Evolutionary conservation across 2,113 vertebrate genomes (phyloP).

Genomic region (Pogonocichla stellata): DNA sequence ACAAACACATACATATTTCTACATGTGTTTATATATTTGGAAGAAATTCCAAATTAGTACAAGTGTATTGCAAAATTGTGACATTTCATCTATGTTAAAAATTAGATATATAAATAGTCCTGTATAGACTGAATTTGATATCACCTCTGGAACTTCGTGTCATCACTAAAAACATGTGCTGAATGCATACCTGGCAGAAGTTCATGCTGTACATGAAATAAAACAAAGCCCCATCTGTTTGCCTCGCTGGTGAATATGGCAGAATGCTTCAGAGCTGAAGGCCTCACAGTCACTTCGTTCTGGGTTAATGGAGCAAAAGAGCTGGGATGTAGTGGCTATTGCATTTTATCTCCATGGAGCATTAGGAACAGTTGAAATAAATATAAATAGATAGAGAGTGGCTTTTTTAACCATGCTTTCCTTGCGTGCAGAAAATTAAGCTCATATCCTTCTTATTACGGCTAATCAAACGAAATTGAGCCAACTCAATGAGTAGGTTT

Average conservation of each 20-base stretch:
- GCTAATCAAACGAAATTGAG: not conserved
- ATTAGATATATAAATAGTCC: not conserved
- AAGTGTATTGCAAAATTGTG: not conserved
- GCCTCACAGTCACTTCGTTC: not conserved
- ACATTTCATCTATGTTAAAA: not conserved
- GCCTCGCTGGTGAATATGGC: not conserved
- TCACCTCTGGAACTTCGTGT: not conserved
- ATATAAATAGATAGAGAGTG: not conserved
- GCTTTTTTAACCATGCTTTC: not conserved
- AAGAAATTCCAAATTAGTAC: not conserved
- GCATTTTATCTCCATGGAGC: not conserved
- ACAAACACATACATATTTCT: accelerated
- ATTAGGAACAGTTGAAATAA: not conserved
- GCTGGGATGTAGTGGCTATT: not conserved
- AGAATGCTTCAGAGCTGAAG: not conserved
- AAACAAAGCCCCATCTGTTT: not conserved
- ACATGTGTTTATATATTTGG: not conserved
- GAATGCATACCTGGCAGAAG: not conserved
- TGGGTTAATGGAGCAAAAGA: not conserved
- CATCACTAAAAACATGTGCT: not conserved
- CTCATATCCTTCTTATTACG: not conserved
- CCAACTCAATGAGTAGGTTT: not conserved
- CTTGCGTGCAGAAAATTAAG: not conserved
- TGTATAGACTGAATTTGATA: accelerated
- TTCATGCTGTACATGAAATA: not conserved